Base-by-base conservation (phyloP, 2,888 invertebrate species). In the Conistra vaccinii region DNA sequence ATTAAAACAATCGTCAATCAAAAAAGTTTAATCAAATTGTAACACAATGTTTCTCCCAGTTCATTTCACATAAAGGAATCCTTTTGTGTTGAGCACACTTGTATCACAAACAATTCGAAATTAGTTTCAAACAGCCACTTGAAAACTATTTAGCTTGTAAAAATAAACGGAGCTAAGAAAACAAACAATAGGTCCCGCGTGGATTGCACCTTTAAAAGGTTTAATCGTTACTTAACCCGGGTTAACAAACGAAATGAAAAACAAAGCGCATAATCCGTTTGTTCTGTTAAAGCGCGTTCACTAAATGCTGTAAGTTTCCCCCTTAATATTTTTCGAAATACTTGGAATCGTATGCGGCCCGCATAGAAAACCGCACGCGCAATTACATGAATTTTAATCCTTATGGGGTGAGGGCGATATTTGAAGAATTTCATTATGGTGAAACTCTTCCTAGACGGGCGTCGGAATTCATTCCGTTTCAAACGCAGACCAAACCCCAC, bases 391-490 rank as follows among this genome's bases (percentile, higher is more conserved):
- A 95, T 94, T 95, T 94, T 93, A 95, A 94, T 94, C 91, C 91
- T 87, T 91, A 92, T 90, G 85, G 88, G 87, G 89, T 84, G 91
- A 89, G 91, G 89, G 90, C 82, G 93, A 93, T 94, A 94, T 95
- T 94, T 95, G 89, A 95, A 94, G 95, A 96, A 96, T 96, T 96
- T 96, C 94, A 96, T 96, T 96, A 95, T 91, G 92, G 92, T 90
- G 90, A 93, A 94, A 93, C 93, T 94, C 91, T 92, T 92, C 91
- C 89, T 92, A 91, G 92, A 91, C 88, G 88, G 86, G 88, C 89
- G 91, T 89, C 78, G 93, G 94, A 93, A 95, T 94, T 94, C 91
- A 92, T 94, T 95, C 90, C 92, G 89, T 93, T 93, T 92, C 88
- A 91, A 92, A 93, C 91, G 91, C 90, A 91, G 89, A 90, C 90